Percentiles rank a stretch among this genome's conserved stretches.
Conservation (phyloP, 2,888 invertebrate species). For the Drosophila emarginata region DNA sequence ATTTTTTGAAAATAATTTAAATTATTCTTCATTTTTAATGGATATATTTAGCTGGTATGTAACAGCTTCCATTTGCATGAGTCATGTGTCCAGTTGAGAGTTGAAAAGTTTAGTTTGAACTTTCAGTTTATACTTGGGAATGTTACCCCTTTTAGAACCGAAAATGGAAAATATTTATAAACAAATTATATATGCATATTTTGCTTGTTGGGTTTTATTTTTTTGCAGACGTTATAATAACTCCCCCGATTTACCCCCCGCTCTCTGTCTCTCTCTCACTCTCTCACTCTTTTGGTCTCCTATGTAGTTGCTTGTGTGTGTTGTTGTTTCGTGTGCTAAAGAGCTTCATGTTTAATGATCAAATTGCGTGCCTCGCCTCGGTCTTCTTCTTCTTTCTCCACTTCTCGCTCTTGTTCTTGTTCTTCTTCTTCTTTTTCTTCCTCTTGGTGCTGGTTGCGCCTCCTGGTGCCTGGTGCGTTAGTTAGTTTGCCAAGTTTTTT, state of each 20-base stretch:
- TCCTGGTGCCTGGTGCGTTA: conserved; percentile 64
- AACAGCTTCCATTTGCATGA: not conserved
- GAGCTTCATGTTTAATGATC: conserved; percentile 78
- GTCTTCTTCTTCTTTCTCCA: conserved; percentile 32
- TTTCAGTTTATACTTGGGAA: not conserved
- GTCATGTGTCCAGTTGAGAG: not conserved
- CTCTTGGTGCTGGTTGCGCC: conserved; percentile 10
- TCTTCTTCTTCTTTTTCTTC: conserved; percentile 15
- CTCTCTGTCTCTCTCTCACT: conserved; percentile 6
- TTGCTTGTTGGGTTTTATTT: not conserved
- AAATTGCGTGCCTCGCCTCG: conserved; percentile 71
- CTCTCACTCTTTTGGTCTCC: conserved; percentile 5
- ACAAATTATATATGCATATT: conserved; percentile 67
- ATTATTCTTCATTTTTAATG: not conserved
- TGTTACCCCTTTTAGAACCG: not conserved
- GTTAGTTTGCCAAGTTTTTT: conserved; percentile 52
- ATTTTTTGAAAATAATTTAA: not conserved
- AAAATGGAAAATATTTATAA: conserved; percentile 54
- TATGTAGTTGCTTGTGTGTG: conserved; percentile 19
- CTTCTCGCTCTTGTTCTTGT: conserved; percentile 15
- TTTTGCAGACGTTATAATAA: conserved; percentile 30
- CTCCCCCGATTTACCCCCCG: conserved; percentile 13
- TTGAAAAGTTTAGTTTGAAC: not conserved
- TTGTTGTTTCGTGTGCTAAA: conserved; percentile 70
- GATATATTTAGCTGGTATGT: not conserved